Base-by-base conservation (phyloP, 2,797 vertebrate genomes). In the Urocyon cinereoargenteus region DNA sequence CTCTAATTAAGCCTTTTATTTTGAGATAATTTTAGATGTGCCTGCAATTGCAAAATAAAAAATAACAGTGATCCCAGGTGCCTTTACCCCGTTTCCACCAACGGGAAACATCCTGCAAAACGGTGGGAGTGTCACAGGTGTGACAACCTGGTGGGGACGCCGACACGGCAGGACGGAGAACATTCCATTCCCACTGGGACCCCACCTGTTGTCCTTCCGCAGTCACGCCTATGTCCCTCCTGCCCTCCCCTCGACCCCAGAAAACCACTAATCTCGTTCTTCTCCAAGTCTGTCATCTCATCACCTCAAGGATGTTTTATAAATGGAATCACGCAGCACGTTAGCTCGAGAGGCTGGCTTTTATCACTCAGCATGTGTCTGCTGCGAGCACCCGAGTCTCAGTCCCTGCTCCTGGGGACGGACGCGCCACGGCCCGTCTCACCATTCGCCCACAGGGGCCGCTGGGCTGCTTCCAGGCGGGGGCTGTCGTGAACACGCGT, bases 401-500 rank as follows among this genome's bases (percentile, higher is more conserved):
- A 3, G 13, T 7, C 66, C 14, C 1, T 6, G 1, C 19, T 10
- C 36, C 1, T 0, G 2, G 55, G 28, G 21, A 19, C 0, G 28
- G 62, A 16, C 0, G 0, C 0, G 3, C 12, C 62, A 14, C 13
- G 0, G 40, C 62, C 62, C 16, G 4, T 8, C 13, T 0, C 15
- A 1, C 24, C 8, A 0, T 12, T 53, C 24, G 4, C 53, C 57
- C 66, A 22, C 4, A 0, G 11, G 53, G 12, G 64, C 24, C 64
- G 0, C 59, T 36, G 73, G 28, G 89, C 2, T 24, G 77, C n/a
- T n/a, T 55, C 45, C 51, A 1, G 55, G 1, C 5, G 5, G 40
- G 24, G 75, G 11, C 22, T 36, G n/a, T 68, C 0, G 0, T 4
- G 7, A 36, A 22, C 53, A 14, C 5, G 1, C 7, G 0, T 2